These are phyloP conservation scores for Globicephala melas DNA, from an alignment of 2,113 vertebrate species.

Conservation along the genomic window DNA sequence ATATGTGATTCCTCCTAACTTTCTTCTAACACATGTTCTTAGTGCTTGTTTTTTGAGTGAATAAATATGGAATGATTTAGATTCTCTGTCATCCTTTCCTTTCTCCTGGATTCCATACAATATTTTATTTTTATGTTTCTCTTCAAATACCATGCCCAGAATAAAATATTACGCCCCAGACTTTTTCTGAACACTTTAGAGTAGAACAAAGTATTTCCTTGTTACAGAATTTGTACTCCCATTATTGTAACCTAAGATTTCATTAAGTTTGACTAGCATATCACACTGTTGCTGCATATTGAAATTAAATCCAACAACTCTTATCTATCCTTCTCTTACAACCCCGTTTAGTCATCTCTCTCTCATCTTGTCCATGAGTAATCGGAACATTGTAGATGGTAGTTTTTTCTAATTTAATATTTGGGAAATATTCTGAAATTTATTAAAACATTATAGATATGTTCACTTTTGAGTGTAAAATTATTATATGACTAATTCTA, in stretches of 20 bases:
- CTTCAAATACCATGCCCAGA: neutral
- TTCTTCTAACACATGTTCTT: neutral
- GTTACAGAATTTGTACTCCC: neutral
- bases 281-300: neutral
- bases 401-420: neutral
- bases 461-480: neutral
- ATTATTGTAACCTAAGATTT: neutral
- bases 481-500: neutral
- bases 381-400: neutral
- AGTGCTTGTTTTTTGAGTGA: neutral
- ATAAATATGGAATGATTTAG: neutral
- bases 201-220: neutral
- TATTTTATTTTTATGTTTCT: conserved; percentile 3
- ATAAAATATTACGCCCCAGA: neutral
- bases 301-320: neutral
- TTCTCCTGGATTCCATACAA: neutral
- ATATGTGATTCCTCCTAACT: neutral
- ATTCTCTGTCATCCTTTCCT: neutral
- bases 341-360: neutral
- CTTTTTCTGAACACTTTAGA: neutral
- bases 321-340: neutral
- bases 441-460: neutral
- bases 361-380: neutral
- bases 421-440: neutral
- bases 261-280: neutral